Base-by-base conservation (phyloP, 2,888 invertebrate species). In the Pyrocoelia pectoralis region DNA sequence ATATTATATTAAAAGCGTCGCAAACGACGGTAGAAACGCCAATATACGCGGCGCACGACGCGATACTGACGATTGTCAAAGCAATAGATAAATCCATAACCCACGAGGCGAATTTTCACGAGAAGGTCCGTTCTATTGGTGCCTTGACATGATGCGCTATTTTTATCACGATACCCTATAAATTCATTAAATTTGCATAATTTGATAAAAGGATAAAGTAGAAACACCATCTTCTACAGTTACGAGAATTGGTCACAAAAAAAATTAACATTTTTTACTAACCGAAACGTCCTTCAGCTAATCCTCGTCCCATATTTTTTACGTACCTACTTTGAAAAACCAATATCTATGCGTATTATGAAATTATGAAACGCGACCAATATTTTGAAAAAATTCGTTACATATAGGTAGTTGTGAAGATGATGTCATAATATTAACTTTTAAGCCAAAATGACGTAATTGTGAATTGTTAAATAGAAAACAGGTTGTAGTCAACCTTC, bases 41-140 rank as follows among this genome's bases (percentile, higher is more conserved):
- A 46, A 15, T 18, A 46, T 10, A 10, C 14, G 8, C 46, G 46
- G 24, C 24, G 24, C 24, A 46, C 49, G 57, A 41, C 50, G 48
- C 28, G 38, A 57, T 41, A 63, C 63, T 63, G 58, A 5, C 19
- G 19, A 53, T 24, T 24, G 19, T 14, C 12, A 14, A 43, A 46
- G 46, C 46, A 18, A 17, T 53, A 58, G 54, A 57, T 57, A 63
- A 58, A 63, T 63, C 63, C 49, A 57, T 58, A 58, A 54, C 43
- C 48, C 28, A 40, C 43, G 33, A 13, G 19, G 38, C 63, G 63
- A 54, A 15, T 43, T 10, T 17, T 18, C 41, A 33, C 63, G 63
- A 63, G 49, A 5, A 8, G 13, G 49, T 63, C 24, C 63, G 63
- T 17, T 50, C 33, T 56, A 15, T 13, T 3, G 29, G 33, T 49